Percentiles rank a stretch among this genome's conserved stretches.
Conservation (phyloP, 2,113 vertebrate species). For the Proteles cristata region DNA sequence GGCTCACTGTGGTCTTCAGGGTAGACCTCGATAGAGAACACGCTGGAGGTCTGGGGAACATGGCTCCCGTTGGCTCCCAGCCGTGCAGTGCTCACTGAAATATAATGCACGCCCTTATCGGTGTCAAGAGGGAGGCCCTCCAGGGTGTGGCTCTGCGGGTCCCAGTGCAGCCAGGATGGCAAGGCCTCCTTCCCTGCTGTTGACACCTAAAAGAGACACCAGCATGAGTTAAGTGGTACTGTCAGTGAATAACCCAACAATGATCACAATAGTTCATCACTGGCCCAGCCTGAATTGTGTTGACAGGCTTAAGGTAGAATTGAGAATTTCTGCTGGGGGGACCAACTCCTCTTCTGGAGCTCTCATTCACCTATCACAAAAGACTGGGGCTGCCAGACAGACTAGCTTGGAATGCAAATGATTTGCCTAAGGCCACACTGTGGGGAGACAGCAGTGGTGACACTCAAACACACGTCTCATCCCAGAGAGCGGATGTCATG, state of each 20-base stretch:
- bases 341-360: background rate
- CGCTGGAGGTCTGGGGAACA: slow-evolving; percentile 87
- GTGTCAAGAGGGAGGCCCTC: slow-evolving; percentile 95
- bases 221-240: slow-evolving; percentile 11
- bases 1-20: slow-evolving; percentile 94
- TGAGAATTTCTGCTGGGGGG: slow-evolving; percentile 29
- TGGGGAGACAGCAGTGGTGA: background rate
- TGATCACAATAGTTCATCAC: background rate
- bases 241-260: background rate
- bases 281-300: background rate
- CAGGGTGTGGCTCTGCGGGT: slow-evolving; percentile 87
- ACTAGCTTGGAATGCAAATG: background rate
- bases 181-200: slow-evolving; percentile 92
- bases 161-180: slow-evolving; percentile 96
- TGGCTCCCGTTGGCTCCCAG: slow-evolving; percentile 88
- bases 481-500: background rate
- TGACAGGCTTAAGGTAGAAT: background rate
- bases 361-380: background rate
- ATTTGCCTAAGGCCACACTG: background rate
- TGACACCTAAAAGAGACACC: slow-evolving; percentile 86
- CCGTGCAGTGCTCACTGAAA: slow-evolving; percentile 89
- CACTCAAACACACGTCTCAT: background rate
- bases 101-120: slow-evolving; percentile 96
- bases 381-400: background rate
- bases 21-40: slow-evolving; percentile 96